phyloP scores from a whole-genome alignment of 2,888 invertebrate genomes.

The Drosophila infuscata region DNA sequence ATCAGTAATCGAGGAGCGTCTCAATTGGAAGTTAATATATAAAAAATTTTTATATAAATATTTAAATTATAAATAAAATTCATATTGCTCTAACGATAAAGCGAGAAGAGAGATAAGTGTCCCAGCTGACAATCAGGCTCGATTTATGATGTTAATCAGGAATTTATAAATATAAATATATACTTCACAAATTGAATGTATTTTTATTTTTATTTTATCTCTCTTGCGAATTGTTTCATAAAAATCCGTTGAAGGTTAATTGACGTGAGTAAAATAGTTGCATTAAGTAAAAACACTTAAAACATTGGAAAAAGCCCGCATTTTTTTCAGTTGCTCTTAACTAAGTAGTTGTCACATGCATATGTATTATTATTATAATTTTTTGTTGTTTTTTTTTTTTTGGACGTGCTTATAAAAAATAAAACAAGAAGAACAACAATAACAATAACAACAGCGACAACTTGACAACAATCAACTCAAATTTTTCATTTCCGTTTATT shows the following conservation, averaged over 20 bases:
- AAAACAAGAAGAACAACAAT: conserved; percentile 26
- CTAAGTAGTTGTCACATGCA: conserved; percentile 35
- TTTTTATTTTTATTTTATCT: background rate
- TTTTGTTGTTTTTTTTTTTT: conserved; percentile 25
- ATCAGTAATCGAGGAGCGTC: background rate
- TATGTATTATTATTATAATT: conserved; percentile 19
- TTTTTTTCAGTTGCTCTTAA: conserved; percentile 30
- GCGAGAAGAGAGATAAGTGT: background rate
- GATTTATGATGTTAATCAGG: background rate
- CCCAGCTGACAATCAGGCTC: background rate
- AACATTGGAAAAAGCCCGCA: conserved; percentile 58
- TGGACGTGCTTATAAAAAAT: conserved; percentile 32
- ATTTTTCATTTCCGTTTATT: conserved; percentile 81
- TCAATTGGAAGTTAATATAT: background rate
- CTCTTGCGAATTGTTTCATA: background rate
- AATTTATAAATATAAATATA: background rate
- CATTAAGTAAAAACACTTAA: conserved; percentile 28
- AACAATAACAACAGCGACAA: conserved; percentile 61
- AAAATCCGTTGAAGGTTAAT: conserved; percentile 59
- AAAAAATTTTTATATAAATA: background rate
- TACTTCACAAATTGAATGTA: background rate
- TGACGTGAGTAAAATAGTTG: conserved; percentile 64
- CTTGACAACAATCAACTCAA: conserved; percentile 80
- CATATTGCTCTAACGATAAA: background rate
- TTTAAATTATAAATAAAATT: background rate